Conservation (phyloP, 1,140 invertebrate species). For the Trinorchestia longiramus region DNA sequence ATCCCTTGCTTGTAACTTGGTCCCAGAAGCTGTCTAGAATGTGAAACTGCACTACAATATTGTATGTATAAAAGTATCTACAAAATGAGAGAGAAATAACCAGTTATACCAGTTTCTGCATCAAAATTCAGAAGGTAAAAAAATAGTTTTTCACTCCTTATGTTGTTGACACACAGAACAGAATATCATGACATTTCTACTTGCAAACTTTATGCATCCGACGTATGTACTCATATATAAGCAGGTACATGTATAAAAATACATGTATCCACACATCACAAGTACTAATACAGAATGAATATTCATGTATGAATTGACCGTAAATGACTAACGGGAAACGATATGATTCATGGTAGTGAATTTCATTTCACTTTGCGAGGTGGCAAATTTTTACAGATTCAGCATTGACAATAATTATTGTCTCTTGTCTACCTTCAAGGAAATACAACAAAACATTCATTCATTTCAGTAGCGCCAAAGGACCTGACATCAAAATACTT, state of each 20-base stretch:
- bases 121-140: too few relatives aligned
- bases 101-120: too few relatives aligned
- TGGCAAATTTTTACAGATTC: not conserved
- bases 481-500: not conserved
- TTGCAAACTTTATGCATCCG: not conserved
- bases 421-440: not conserved
- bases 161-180: not conserved
- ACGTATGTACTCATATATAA: too few relatives aligned
- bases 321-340: not conserved
- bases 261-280: not conserved
- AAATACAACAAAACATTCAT: not conserved
- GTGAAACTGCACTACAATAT: too few relatives aligned
- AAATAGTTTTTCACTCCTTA: too few relatives aligned
- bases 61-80: too few relatives aligned
- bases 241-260: not conserved
- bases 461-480: not conserved
- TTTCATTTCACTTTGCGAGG: not conserved
- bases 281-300: not conserved
- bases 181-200: not conserved
- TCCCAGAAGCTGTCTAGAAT: too few relatives aligned
- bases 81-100: too few relatives aligned
- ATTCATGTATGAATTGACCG: not conserved
- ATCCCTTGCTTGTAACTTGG: too few relatives aligned
- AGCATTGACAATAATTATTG: too few relatives aligned
- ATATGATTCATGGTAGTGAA: not conserved